Base-by-base conservation (phyloP, 2,113 vertebrate species). In the Percopsis transmontana region DNA sequence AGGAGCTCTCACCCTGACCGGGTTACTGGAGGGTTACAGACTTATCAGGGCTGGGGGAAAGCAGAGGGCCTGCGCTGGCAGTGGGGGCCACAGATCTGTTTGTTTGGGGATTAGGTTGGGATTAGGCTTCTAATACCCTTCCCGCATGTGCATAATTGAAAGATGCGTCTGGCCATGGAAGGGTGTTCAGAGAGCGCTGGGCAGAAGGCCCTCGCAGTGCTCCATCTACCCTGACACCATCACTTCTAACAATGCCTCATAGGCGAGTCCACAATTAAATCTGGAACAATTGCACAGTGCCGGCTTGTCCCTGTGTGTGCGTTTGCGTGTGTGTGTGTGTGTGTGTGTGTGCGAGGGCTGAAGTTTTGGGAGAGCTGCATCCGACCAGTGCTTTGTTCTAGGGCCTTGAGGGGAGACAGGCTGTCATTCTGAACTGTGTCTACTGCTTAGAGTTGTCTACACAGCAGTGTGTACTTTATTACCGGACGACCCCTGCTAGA, bases 81-180 rank as follows among this genome's bases (percentile, higher is more conserved):
- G 72, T 78, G 71, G 80, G 77, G 83, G 82, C 82, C 79, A 86
- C 77, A 73, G 87, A 89, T 88, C 73, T 85, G 85, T 90, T 90
- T 90, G 87, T 88, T 89, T 86, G 75, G 85, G 86, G 87, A 88
- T 89, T 89, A 89, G 73, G 53, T 27, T 20, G 24, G 85, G 85
- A 88, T 89, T 88, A 87, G 73, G 67, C 21, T 65, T 74, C 72
- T 90, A 86, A 90, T 88, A 86, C 87, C 77, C 65, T 79, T 85
- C 82, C 77, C 73, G 75, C 60, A 61, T 81, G 82, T 85, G 83
- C 83, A 85, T 90, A 90, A 90, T 87, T 89, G 89, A 90, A 90
- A 90, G 87, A 77, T 82, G 74, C 62, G 76, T 85, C 68, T 80
- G 79, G 68, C 70, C 74, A 71, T 79, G 27, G 68, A 81, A 63